phyloP scores from a whole-genome alignment of 53 echinoderm and acorn worm species.

The Holothuria scabra region DNA sequence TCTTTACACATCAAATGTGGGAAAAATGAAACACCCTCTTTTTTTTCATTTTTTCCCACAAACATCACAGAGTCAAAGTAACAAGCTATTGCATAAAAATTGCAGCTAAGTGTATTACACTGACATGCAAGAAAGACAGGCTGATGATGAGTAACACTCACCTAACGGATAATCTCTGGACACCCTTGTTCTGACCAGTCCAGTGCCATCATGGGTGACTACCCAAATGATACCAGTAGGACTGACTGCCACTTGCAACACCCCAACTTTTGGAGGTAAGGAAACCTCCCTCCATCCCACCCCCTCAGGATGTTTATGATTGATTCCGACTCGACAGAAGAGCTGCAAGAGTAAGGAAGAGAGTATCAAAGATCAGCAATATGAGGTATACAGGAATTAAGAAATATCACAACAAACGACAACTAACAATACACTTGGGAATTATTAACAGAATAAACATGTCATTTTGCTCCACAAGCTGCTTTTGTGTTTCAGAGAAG shows the following conservation, averaged over 20 bases:
- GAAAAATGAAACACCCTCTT: too few species aligned
- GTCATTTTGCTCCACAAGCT: too few species aligned
- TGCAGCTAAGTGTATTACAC: too few species aligned
- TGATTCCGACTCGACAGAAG: slow-evolving; percentile 81
- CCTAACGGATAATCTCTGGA: slow-evolving; percentile 90
- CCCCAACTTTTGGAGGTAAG: slow-evolving; percentile 74
- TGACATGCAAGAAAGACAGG: too few species aligned
- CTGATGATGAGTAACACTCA: slow-evolving; percentile 40
- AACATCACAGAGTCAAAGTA: too few species aligned
- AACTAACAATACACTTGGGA: too few species aligned
- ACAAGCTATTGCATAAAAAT: too few species aligned
- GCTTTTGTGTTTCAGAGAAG: too few species aligned
- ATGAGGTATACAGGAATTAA: neutral
- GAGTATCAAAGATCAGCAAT: neutral
- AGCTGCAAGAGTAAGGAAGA: slow-evolving; percentile 52
- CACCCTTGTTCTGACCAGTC: slow-evolving; percentile 79
- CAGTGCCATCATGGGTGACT: slow-evolving; percentile 93
- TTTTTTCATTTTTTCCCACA: too few species aligned
- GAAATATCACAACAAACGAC: too few species aligned
- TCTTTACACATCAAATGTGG: too few species aligned
- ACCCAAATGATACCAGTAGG: slow-evolving; percentile 95
- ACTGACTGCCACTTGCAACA: slow-evolving; percentile 82
- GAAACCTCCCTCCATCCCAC: slow-evolving; percentile 82
- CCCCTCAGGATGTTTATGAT: slow-evolving; percentile 88
- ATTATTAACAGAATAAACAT: too few species aligned